Conservation (phyloP, 2,888 invertebrate genomes). For the Plebejus argus region DNA sequence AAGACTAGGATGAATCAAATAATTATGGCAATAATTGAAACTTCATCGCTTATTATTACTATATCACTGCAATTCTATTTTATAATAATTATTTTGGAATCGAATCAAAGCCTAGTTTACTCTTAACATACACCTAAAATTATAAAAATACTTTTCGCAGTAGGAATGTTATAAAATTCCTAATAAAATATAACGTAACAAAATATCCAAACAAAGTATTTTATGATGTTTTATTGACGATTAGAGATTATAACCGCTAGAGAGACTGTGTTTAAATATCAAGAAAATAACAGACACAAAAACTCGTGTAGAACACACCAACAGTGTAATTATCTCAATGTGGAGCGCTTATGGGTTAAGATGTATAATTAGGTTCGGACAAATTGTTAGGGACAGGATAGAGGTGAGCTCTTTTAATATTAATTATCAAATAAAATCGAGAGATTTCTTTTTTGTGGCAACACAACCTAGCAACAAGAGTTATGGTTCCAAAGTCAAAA, state of each 20-base stretch:
- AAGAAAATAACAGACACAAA: conserved; percentile 30
- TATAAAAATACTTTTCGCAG: too few species aligned
- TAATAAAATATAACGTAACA: not conserved
- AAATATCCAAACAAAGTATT: not conserved
- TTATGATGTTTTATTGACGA: conserved; percentile 4
- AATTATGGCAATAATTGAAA: too few species aligned
- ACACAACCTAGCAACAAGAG: not conserved
- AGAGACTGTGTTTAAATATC: conserved; percentile 29
- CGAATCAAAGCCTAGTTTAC: too few species aligned
- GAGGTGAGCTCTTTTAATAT: conserved; percentile 20
- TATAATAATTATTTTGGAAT: too few species aligned
- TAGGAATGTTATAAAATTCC: too few species aligned
- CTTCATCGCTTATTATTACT: too few species aligned
- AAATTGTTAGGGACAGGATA: conserved; percentile 28
- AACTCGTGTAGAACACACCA: conserved; percentile 28
- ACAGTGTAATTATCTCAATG: conserved; percentile 30
- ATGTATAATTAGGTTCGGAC: conserved; percentile 29
- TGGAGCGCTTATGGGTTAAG: conserved; percentile 30
- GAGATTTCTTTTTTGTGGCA: not conserved
- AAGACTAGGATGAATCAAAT: too few species aligned
- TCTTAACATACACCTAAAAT: too few species aligned
- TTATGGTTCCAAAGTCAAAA: not conserved
- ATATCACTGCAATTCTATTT: too few species aligned
- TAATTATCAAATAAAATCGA: conserved; percentile 19
- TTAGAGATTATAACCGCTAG: not conserved